phyloP scores from a whole-genome alignment of 1,140 invertebrate species.

The Globodera ellingtonae region DNA sequence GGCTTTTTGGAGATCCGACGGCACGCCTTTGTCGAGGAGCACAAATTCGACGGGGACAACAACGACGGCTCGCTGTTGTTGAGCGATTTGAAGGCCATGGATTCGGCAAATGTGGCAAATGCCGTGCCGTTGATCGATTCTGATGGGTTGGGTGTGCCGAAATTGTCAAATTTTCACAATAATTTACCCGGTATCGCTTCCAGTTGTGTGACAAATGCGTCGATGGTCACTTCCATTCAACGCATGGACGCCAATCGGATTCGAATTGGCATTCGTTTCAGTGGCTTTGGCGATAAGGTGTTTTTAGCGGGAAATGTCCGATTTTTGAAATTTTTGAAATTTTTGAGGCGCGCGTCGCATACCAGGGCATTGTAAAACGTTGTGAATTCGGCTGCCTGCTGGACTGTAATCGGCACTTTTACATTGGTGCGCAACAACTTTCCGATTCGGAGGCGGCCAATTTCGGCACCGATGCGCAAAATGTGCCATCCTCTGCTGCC shows the following conservation, averaged over 20 bases:
- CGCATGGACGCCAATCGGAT: background rate
- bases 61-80: background rate
- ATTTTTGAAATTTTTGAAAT: background rate
- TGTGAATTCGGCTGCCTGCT: background rate
- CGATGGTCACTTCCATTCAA: conserved; percentile 2
- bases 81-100: background rate
- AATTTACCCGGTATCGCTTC: too few relatives aligned
- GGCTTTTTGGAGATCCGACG: conserved; percentile 13
- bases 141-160: background rate
- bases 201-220: background rate
- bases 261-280: conserved; percentile 2
- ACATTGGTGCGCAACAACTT: background rate
- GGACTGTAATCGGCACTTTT: conserved; percentile 8
- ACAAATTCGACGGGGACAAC: background rate
- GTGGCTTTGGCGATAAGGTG: background rate
- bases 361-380: conserved; percentile 5
- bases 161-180: background rate
- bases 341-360: background rate
- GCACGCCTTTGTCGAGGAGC: background rate
- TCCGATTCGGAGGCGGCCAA: background rate
- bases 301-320: background rate
- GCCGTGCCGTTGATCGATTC: background rate
- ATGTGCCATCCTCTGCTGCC: background rate
- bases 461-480: background rate
- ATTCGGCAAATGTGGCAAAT: background rate